Percentiles rank a stretch among this genome's conserved stretches.
Evolutionary conservation across 2,797 vertebrate species (phyloP).

Genomic region (Momotus momota): DNA sequence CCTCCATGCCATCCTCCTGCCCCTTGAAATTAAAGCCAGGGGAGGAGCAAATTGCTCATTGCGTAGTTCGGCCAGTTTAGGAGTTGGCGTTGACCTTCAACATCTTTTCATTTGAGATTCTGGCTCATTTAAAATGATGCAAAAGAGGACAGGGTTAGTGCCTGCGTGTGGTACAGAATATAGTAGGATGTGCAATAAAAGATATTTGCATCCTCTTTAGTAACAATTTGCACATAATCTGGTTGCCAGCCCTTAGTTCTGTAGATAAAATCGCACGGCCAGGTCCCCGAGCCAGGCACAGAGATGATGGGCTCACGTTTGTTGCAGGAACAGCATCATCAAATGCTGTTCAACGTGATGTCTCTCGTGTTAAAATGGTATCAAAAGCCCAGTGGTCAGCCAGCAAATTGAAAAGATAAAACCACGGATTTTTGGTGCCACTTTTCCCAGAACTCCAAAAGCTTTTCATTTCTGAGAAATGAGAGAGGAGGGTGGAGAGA

Average conservation of each 20-base stretch:
- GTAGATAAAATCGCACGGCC: background rate
- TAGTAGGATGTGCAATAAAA: background rate
- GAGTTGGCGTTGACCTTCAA: background rate
- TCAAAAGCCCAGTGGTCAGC: background rate
- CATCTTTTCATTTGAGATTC: background rate
- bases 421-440: background rate
- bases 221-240: background rate
- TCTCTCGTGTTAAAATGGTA: background rate
- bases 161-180: background rate
- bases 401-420: slow-evolving; percentile 12
- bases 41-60: background rate
- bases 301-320: background rate
- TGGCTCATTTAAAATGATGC: background rate
- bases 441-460: background rate
- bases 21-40: background rate
- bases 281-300: background rate
- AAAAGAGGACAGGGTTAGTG: background rate
- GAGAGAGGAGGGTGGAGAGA: background rate
- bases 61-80: background rate
- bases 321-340: background rate
- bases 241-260: background rate
- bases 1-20: background rate
- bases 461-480: background rate
- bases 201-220: background rate
- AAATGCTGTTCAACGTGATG: background rate